phyloP scores from a whole-genome alignment of 2,113 vertebrate species.

The Panurus biarmicus region DNA sequence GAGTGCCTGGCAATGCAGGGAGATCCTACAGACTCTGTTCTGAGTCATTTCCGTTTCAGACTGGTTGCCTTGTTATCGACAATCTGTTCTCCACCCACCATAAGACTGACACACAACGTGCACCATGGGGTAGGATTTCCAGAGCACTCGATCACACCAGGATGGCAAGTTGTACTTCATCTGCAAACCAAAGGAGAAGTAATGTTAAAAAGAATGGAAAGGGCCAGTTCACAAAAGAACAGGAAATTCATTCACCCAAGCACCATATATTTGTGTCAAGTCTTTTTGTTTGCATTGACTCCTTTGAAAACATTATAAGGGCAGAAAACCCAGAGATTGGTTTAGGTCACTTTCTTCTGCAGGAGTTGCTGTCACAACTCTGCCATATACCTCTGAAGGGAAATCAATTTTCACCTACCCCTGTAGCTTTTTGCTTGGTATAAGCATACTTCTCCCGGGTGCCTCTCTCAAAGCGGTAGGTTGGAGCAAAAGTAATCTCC shows the following conservation, averaged over 20 bases:
- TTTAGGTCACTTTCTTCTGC: background rate
- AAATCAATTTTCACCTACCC: conserved; percentile 73
- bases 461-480: conserved; percentile 92
- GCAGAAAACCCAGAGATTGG: background rate
- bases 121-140: conserved; percentile 93
- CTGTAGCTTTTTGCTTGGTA: conserved; percentile 95
- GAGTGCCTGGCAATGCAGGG: conserved; percentile 42
- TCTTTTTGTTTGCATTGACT: background rate
- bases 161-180: conserved; percentile 97
- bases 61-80: conserved; percentile 25
- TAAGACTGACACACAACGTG: conserved; percentile 94
- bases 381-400: background rate
- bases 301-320: background rate
- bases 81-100: conserved; percentile 74
- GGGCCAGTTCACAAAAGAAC: background rate
- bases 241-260: background rate
- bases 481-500: conserved; percentile 93
- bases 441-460: conserved; percentile 90
- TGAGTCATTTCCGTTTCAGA: conserved; percentile 62
- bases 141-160: conserved; percentile 95
- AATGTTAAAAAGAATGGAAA: conserved; percentile 13
- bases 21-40: conserved; percentile 43
- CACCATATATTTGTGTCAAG: background rate
- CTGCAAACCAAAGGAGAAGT: conserved; percentile 68
- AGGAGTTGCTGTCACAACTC: background rate